Percentiles rank a stretch among this genome's conserved stretches.
Conservation (phyloP, 2,888 invertebrate genomes). For the Tortrix viridana region DNA sequence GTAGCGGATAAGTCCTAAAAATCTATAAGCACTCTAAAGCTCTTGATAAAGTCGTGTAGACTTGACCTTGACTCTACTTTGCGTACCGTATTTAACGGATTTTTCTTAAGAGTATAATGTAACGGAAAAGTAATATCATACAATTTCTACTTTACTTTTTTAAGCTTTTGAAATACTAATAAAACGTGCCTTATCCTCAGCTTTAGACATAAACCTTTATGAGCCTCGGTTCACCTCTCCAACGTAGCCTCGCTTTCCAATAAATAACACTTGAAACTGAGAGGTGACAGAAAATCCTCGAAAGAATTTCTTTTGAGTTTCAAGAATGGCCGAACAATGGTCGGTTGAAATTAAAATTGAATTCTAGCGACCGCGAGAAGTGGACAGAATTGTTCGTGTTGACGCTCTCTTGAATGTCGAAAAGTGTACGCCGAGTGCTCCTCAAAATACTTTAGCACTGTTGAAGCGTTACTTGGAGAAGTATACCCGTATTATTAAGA, state of each 20-base stretch:
- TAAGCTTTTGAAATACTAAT: not conserved
- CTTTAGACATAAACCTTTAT: constrained; percentile 1
- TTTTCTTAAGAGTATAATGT: too few relatives aligned
- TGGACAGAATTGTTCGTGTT: constrained; percentile 15
- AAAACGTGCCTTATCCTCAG: constrained; percentile 24
- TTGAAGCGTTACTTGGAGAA: not conserved
- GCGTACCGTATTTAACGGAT: too few relatives aligned
- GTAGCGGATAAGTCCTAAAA: too few relatives aligned
- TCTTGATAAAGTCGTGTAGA: too few relatives aligned
- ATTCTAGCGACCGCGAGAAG: constrained; percentile 20
- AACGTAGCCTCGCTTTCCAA: constrained; percentile 19
- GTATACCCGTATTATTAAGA: too few relatives aligned
- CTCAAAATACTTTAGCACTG: not conserved
- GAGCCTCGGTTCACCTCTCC: constrained; percentile 20
- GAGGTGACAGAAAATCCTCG: constrained; percentile 15
- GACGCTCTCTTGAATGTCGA: constrained; percentile 3
- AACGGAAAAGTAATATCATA: not conserved
- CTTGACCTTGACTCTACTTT: too few relatives aligned
- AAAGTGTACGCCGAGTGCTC: constrained; percentile 5
- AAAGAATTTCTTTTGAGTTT: constrained; percentile 25
- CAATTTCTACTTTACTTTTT: not conserved
- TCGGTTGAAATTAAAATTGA: constrained; percentile 22
- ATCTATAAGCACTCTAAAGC: too few relatives aligned
- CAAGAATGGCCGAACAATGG: constrained; percentile 32
- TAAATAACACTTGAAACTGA: constrained; percentile 23